Evolutionary conservation across 2,888 invertebrate genomes (phyloP).

Genomic region (Eremobia ochroleuca): DNA sequence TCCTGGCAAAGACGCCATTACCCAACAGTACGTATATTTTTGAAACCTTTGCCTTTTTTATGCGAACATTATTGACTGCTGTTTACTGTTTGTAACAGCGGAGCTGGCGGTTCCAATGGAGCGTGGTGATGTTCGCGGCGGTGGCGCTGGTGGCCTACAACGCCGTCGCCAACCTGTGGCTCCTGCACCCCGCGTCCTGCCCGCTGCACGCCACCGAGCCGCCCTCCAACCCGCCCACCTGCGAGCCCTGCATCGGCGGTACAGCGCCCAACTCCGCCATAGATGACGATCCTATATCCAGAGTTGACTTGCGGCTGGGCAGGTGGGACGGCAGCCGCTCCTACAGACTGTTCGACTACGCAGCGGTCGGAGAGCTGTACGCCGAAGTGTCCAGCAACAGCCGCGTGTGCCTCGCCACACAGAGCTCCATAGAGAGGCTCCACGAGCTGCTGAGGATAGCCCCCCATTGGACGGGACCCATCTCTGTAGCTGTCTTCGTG

Average conservation of each 20-base stretch:
- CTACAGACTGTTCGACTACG: slow-evolving; percentile 94
- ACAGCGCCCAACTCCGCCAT: slow-evolving; percentile 74
- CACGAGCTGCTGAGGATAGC: slow-evolving; percentile 95
- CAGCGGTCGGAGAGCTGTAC: slow-evolving; percentile 93
- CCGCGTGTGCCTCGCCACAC: slow-evolving; percentile 95
- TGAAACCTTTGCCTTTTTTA: not conserved
- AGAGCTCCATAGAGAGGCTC: slow-evolving; percentile 96
- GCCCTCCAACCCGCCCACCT: slow-evolving; percentile 78
- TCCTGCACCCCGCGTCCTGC: slow-evolving; percentile 81
- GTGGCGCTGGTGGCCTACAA: slow-evolving; percentile 92
- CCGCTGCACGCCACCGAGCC: slow-evolving; percentile 72
- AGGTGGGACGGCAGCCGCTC: slow-evolving; percentile 94
- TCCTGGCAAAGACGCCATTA: not conserved
- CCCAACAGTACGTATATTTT: slow-evolving; percentile 13
- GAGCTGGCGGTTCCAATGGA: slow-evolving; percentile 93
- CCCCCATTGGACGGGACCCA: slow-evolving; percentile 96
- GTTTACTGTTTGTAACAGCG: slow-evolving; percentile 75
- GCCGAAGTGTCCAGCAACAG: slow-evolving; percentile 90
- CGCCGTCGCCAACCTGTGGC: slow-evolving; percentile 86
- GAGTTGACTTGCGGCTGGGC: slow-evolving; percentile 93
- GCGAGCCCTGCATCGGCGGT: slow-evolving; percentile 85
- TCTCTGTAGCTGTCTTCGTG: slow-evolving; percentile 95
- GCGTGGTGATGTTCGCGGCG: slow-evolving; percentile 92
- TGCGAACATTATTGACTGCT: slow-evolving; percentile 9
- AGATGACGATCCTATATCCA: slow-evolving; percentile 89